Base-by-base conservation (phyloP, 2,888 invertebrate species). In the Pomacea canaliculata region DNA sequence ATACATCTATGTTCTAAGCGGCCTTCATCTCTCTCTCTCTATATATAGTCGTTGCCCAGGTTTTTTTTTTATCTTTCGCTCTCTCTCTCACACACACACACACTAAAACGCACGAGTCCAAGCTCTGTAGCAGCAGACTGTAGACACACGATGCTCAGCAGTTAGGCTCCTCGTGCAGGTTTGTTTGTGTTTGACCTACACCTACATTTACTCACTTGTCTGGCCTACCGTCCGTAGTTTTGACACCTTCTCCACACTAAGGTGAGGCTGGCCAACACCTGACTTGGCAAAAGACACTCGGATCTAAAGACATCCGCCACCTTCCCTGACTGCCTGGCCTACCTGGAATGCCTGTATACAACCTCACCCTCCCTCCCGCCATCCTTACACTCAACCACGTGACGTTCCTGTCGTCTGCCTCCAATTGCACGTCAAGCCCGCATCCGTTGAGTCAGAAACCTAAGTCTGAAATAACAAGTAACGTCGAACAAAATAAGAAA, bases 311-410 rank as follows among this genome's bases (percentile, higher is more conserved):
- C 10, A 49, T 69, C n/a, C n/a, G n/a, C 69, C 69, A n/a, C 49
- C 51, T 56, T 16, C 16, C 12, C 51, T 16, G 12, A 56, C 51
- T 56, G 51, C 51, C 16, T 56, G 51, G 51, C 51, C 48, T 18
- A 19, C 18, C 49, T 69, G 69, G n/a, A n/a, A 69, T 46, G 49
- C 69, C 48, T 49, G 69, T 49, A 69, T 69, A 69, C 69, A 69
- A n/a, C 19, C n/a, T 7, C 69, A 69, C 10, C 51, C 51, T 2
- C 51, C 51, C 51, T 56, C 51, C 51, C 51, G 51, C 51, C 51
- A 56, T 2, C 51, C 3, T 56, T 56, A 3, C 51, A 56, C 51
- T 56, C 51, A 16, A 8, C 16, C 12, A 16, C 51, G 51, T 16
- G 10, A 56, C 10, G 51, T 16, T 16, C 16, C 12, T 56, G 51